Evolutionary conservation across 2,888 invertebrate species (phyloP).

Genomic region (Himalopsyche japonica): DNA sequence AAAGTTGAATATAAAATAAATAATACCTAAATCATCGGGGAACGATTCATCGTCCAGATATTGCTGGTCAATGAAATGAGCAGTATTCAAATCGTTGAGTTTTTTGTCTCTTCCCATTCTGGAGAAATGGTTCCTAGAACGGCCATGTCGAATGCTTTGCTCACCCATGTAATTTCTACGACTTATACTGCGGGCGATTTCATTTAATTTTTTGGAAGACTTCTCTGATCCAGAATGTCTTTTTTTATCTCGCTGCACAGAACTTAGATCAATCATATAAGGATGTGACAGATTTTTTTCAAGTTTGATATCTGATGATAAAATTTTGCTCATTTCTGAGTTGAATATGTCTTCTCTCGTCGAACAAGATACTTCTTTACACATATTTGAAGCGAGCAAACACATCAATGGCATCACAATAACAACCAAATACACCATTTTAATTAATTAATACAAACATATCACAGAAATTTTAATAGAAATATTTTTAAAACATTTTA

Average conservation of each 20-base stretch:
- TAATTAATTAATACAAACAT: not conserved
- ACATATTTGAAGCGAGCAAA: not conserved
- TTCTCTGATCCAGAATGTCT: not conserved
- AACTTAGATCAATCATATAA: not conserved
- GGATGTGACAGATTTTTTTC: not conserved
- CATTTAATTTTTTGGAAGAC: not conserved
- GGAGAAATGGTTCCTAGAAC: conserved; percentile 49
- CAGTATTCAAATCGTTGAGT: conserved; percentile 10
- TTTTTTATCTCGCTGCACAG: not conserved
- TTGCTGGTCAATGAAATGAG: conserved; percentile 9
- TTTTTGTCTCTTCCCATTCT: conserved; percentile 41
- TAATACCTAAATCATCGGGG: conserved; percentile 5
- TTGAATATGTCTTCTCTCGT: not conserved
- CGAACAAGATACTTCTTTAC: not conserved
- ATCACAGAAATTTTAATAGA: not conserved
- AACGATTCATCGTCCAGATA: conserved; percentile 2
- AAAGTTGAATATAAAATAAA: not conserved
- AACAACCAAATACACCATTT: not conserved
- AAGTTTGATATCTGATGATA: not conserved
- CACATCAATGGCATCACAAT: not conserved
- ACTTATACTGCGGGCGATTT: not conserved
- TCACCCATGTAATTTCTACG: conserved; percentile 32
- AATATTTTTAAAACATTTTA: not conserved
- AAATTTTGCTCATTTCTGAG: not conserved
- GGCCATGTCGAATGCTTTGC: conserved; percentile 53